Base-by-base conservation (phyloP, 2,888 invertebrate genomes). In the Acheta domesticus region DNA sequence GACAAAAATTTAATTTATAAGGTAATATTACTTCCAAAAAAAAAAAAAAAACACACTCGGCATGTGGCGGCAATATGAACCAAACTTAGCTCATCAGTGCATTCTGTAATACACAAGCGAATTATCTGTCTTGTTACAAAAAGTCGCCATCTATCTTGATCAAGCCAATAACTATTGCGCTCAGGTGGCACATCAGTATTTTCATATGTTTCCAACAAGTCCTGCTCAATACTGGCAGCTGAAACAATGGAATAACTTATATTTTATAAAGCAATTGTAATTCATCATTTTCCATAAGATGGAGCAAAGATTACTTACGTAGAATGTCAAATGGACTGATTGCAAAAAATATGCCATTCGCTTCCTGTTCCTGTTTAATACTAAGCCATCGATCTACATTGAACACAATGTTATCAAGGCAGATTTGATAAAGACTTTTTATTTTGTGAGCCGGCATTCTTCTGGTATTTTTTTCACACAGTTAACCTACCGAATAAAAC, bases 141-240 rank as follows among this genome's bases (percentile, higher is more conserved):
- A 23, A 83, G 75, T n/a, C 83, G 76, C 82, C 82, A 82, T 49
- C 80, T 81, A 19, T 82, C 81, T 75, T 82, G 82, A 19, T 82
- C 81, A 74, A 78, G 77, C 80, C 82, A 82, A 48, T 80, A 81
- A 48, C 79, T 83, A 20, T 78, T 74, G 14, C 78, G 77, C 16
- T 77, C 80, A 36, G 81, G 81, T 12, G 79, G 48, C 16, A 80
- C 80, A 78, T 82, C 77, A 14, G 79, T 77, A 19, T 78, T 75
- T 79, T 82, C 82, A 74, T 82, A 83, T 4, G 82, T 79, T 75
- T 82, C 82, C 20, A 83, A 75, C 48, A 83, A 78, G 73, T 82
- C 83, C 73, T 83, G 82, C 48, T 82, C 82, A 49, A 83, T 75
- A 73, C 80, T 80, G 14, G 82, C 74, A 49, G 83, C 83, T 83